These are phyloP conservation scores for Mus caroli DNA, from an alignment of 2,797 vertebrate species.

Conservation along the genomic window DNA sequence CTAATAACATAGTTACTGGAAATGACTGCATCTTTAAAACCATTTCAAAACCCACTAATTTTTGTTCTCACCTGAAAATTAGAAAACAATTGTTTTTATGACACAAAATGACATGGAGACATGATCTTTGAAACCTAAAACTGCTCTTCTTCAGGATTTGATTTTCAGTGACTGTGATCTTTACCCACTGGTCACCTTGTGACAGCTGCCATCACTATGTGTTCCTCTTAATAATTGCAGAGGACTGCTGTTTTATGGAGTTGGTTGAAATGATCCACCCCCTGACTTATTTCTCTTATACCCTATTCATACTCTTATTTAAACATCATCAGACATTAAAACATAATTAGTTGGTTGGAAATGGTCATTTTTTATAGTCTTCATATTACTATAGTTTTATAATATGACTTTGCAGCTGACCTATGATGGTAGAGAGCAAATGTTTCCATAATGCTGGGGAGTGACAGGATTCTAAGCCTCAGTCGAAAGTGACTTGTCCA, in stretches of 20 bases:
- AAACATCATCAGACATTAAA: background rate
- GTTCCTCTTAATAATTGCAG: background rate
- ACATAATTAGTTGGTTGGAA: background rate
- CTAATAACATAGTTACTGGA: background rate
- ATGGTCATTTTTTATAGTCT: background rate
- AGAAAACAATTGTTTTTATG: background rate
- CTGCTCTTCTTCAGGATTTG: background rate
- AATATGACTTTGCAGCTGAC: background rate
- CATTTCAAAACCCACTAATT: background rate
- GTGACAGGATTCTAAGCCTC: background rate
- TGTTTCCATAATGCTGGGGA: background rate
- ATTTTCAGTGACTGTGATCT: background rate
- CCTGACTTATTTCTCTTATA: background rate
- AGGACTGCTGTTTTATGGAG: background rate
- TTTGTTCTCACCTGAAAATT: background rate
- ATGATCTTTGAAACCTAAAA: background rate
- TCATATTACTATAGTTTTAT: background rate
- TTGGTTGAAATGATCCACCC: background rate
- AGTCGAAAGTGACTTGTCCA: background rate
- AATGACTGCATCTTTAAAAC: constrained; percentile 18
- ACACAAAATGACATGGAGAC: background rate
- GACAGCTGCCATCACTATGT: background rate
- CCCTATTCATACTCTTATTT: constrained; percentile 10
- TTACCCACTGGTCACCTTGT: background rate
- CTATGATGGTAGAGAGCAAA: background rate